Conservation (phyloP, 2,888 invertebrate species). For the Drosophila meridiana region DNA sequence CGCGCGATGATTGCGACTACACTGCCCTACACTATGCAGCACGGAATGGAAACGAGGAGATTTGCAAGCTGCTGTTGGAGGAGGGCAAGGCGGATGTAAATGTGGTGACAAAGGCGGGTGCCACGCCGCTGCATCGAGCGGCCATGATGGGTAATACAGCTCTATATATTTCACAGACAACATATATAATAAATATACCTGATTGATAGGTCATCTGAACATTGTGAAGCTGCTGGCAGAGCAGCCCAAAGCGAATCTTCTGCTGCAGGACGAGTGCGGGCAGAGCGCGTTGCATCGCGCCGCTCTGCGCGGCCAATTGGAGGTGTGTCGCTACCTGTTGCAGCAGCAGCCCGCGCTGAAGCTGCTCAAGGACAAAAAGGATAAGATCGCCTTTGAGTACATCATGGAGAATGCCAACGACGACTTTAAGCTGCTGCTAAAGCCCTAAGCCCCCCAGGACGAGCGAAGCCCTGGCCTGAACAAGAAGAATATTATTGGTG, state of each 20-base stretch:
- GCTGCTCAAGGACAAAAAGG: constrained; percentile 85
- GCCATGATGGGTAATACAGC: constrained; percentile 88
- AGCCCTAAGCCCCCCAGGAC: constrained; percentile 63
- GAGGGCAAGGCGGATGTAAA: constrained; percentile 90
- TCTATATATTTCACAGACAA: constrained; percentile 2
- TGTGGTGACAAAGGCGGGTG: constrained; percentile 91
- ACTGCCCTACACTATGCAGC: constrained; percentile 96
- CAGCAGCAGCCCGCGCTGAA: constrained; percentile 76
- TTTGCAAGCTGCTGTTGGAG: constrained; percentile 89
- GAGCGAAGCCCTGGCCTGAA: not conserved
- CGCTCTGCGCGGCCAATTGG: constrained; percentile 86
- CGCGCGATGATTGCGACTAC: constrained; percentile 91
- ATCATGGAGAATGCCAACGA: constrained; percentile 84
- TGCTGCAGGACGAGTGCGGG: constrained; percentile 91
- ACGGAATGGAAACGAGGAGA: constrained; percentile 90
- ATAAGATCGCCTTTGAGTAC: constrained; percentile 85
- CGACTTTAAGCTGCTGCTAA: constrained; percentile 83
- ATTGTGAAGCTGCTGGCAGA: constrained; percentile 89
- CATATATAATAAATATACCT: constrained; percentile 23
- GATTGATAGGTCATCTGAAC: constrained; percentile 86
- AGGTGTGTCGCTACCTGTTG: constrained; percentile 81
- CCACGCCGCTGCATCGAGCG: constrained; percentile 94
- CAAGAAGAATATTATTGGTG: not conserved
- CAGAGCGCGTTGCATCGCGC: constrained; percentile 93
- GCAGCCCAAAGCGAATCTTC: constrained; percentile 87